These are phyloP conservation scores for Fratercula arctica DNA, from an alignment of 2,797 vertebrate species.

Conservation along the genomic window DNA sequence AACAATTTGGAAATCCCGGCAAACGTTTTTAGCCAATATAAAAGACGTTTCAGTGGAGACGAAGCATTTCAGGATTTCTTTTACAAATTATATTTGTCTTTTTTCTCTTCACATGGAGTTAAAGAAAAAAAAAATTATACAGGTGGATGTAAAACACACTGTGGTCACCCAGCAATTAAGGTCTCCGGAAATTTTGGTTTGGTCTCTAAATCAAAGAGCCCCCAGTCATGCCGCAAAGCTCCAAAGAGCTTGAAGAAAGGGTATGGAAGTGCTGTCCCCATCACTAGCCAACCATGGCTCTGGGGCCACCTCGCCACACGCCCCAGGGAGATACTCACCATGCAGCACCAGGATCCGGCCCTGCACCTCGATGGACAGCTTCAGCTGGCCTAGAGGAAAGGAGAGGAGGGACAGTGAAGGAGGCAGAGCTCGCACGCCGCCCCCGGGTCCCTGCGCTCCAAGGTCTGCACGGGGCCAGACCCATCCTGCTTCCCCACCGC, in stretches of 20 bases:
- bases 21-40: not conserved
- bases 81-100: not conserved
- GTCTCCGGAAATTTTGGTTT: not conserved
- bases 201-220: not conserved
- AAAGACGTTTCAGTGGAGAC: not conserved
- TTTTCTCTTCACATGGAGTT: not conserved
- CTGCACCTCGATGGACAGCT: constrained; percentile 69
- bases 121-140: not conserved
- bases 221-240: fast-evolving
- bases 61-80: not conserved
- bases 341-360: constrained; percentile 66
- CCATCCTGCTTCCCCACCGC: not conserved
- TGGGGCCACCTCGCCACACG: not conserved
- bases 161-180: not conserved
- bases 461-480: not conserved
- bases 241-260: not conserved
- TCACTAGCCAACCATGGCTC: not conserved
- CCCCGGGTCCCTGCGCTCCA: fast-evolving
- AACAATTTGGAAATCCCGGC: not conserved
- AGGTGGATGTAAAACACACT: not conserved
- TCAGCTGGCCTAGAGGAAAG: constrained; percentile 75
- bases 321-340: constrained; percentile 63
- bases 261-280: not conserved
- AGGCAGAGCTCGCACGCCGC: not conserved
- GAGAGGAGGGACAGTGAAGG: not conserved